Base-by-base conservation (phyloP, 2,797 vertebrate genomes). In the Danio albolineatus region DNA sequence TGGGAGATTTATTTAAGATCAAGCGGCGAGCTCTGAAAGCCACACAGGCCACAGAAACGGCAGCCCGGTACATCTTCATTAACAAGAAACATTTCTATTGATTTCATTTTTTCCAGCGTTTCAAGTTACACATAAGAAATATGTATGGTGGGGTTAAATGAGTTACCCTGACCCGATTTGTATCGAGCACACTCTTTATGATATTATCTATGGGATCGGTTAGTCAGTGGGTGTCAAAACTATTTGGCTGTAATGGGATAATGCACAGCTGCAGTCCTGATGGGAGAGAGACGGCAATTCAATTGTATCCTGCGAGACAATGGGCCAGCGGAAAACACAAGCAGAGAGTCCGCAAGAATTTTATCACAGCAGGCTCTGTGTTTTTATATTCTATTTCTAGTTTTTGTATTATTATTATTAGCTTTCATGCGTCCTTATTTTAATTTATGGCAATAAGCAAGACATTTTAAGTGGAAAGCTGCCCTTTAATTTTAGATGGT, bases 11-110 rank as follows among this genome's bases (percentile, higher is more conserved):
- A 90, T 86, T 71, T 87, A 89, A 85, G 80, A 84, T 83, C 75
- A 93, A 94, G 91, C 91, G 84, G 90, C 92, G 93, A 95, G 94
- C 89, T 93, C 89, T 71, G 92, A 92, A 93, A 89, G 88, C 89
- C 93, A 91, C 91, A 67, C 92, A 91, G 83, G 92, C 93, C 91
- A 91, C 94, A 93, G 60, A 65, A 84, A 89, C 89, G 91, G 91
- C 90, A 93, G 91, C 89, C 89, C 93, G 93, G 95, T 96, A 95
- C 93, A 94, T 97, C 97, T 97, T 98, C 95, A 98, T 98, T 98
- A 97, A 98, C 95, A 95, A 97, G 95, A 97, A 96, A 94, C 96
- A 96, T 97, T 97, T 95, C 90, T 95, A 98, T 98, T 95, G 96
- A 98, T 98, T 96, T 93, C 93, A 95, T 95, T 96, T 28, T 89